Evolutionary conservation across 2,888 invertebrate genomes (phyloP), one percentile per base, ranked within the genome.

Genomic region (Nudaria mundana): DNA sequence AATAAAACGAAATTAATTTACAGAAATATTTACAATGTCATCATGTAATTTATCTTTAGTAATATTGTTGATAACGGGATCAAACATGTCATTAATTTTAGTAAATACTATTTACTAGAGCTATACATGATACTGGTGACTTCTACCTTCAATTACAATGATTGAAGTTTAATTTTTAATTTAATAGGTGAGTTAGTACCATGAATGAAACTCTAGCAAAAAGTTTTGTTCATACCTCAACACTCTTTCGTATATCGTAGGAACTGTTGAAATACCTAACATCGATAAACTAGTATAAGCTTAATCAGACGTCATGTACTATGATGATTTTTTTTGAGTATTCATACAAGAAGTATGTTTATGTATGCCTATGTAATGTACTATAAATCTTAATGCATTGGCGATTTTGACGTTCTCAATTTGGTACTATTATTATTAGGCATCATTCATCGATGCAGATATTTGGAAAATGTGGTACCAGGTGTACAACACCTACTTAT

Each of bases 21-120:
- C 63, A 71, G 59, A 50, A n/a, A 66, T 79, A 78, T 76, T 71
- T 78, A 78, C 76, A 77, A 64, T 65, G 43, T 31, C 48, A 47
- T 51, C 33, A 40, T 49, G 31, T 45, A 37, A 37, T 22, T 33
- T 42, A 32, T 30, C 23, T 48, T 49, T 42, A 46, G 32, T 41
- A 35, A 52, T 26, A 45, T 40, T 40, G 31, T 37, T 30, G 32
- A 39, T 30, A 13, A 24, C 31, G 25, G 23, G 23, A 12, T 32
- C 10, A 30, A 40, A 37, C 37, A 44, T 20, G 5, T 6, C 25
- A 2, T 29, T 47, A 28, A 29, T 39, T 15, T 8, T 33, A 37
- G 37, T 35, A 23, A 29, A 16, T 30, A 32, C 30, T 16, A 28
- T 26, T 18, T 6, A 41, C 15, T n/a, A 18, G 31, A 35, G 11